Evolutionary conservation across 2,888 invertebrate species (phyloP), one percentile per base, ranked within the genome.

Genomic region (Aricia artaxerxes): DNA sequence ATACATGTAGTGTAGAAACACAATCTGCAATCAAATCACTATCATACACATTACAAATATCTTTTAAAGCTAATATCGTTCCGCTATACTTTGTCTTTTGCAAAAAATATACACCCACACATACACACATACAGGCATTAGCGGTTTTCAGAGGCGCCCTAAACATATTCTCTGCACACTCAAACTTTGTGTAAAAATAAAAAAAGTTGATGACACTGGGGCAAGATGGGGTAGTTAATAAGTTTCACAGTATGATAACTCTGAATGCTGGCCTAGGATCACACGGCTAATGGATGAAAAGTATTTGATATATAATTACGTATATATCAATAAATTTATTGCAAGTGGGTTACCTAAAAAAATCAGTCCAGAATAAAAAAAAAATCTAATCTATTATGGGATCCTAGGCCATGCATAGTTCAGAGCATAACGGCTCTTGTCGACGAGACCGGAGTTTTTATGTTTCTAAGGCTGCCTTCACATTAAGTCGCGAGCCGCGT

Each of bases 1-100:
- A 57, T 16, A 24, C 24, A 24, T 24, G 73, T 53, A 53, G 69
- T 76, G 78, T 31, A 80, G 24, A 31, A 9, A 64, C 31, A 64
- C 31, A 64, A 64, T 31, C 24, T 61, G 60, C 31, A 64, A 35
- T 35, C 35, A 13, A 35, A 69, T 38, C 24, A 38, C 69, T 11
- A 35, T 1, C 35, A 35, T 69, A 35, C 80, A 73, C 16, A 77
- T 78, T 61, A 80, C 79, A 80, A 79, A 73, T 81, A 82, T 81
- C 0, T 1, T 69, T 69, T 69, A 69, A 69, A 69, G 35, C 69
- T 69, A 69, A 69, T 69, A 69, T 38, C 35, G 35, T 69, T 69
- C 35, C 13, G 35, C 69, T 16, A 69, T 69, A 69, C 69, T 31
- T 64, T 69, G 64, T 69, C 9, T 69, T 69, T 69, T 69, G 69